Evolutionary conservation across 2,113 vertebrate species (phyloP).

Genomic region (Solea solea): DNA sequence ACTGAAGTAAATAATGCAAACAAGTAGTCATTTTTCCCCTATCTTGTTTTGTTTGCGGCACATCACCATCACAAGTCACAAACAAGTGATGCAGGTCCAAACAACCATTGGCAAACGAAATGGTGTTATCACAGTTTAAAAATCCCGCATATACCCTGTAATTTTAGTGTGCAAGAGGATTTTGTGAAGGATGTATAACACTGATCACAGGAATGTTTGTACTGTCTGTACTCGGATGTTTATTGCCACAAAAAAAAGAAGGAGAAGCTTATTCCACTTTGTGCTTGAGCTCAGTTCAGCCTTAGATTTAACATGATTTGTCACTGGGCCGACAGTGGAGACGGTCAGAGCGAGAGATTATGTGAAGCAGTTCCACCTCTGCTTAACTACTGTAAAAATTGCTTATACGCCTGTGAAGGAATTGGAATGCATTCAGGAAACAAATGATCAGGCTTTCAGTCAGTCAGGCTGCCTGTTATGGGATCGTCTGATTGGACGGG

Average conservation of each 20-base stretch:
- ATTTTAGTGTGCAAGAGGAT: constrained; percentile 35
- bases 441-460: constrained; percentile 62
- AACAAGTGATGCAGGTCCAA: too few species aligned
- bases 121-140: too few species aligned
- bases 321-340: constrained; percentile 76
- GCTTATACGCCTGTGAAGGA: constrained; percentile 84
- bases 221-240: constrained; percentile 56
- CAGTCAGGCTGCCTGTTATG: constrained; percentile 39
- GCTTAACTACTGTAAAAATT: constrained; percentile 85
- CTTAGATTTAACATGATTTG: constrained; percentile 80
- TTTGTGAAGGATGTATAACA: constrained; percentile 57
- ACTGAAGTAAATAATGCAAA: too few species aligned
- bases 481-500: constrained; percentile 63
- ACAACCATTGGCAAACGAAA: too few species aligned
- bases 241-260: constrained; percentile 41
- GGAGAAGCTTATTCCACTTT: constrained; percentile 68
- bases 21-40: too few species aligned
- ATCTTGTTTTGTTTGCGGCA: too few species aligned
- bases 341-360: constrained; percentile 79
- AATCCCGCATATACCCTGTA: too few species aligned
- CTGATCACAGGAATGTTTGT: constrained; percentile 58
- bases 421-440: constrained; percentile 81
- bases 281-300: constrained; percentile 72
- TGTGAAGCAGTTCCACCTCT: constrained; percentile 82
- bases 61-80: too few species aligned